Base-by-base conservation (phyloP, 2,797 vertebrate genomes). In the Harpagifer antarcticus region DNA sequence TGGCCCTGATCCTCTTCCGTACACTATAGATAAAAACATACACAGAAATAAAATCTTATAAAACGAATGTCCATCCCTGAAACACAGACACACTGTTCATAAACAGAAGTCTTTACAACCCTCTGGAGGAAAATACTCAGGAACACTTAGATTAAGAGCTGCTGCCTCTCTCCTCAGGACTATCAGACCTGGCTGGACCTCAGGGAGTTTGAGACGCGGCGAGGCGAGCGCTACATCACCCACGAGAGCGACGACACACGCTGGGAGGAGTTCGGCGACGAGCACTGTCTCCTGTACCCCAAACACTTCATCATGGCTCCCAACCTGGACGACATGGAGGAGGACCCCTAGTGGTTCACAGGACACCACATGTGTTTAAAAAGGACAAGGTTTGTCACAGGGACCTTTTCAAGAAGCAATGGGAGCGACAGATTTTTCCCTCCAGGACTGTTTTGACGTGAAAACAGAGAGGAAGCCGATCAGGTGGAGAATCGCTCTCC, bases 261-360 rank as follows among this genome's bases (percentile, higher is more conserved):
- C 72, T 99, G 98, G 98, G 97, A 99, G 89, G 96, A 97, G 90
- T 96, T 97, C 0, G 97, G 98, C 0, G 96, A 95, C 0, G 97
- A 97, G 74, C 96, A 97, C 93, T 94, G 95, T 76, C 97, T 99
- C 2, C 87, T 92, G 67, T 96, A 98, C 87, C 98, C 98, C 42
- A 96, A 98, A 91, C 98, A 99, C 90, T 99, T 99, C 91, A 99
- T 99, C 89, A 99, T 99, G 97, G 97, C 98, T 68, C 97, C 97
- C 49, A 99, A 98, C 87, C 95, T 97, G 70, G 98, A 99, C n/a
- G 98, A 99, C 91, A 99, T 99, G 96, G 98, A 99, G 65, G 98
- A 99, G 93, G 98, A 98, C 92, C 98, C 97, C 88, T 99, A 97
- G 93, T 75, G 84, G 81, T 74, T 5, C 4, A 6, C 40, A 61